Base-by-base conservation (phyloP, 2,113 vertebrate genomes). In the Loxodonta africana region DNA sequence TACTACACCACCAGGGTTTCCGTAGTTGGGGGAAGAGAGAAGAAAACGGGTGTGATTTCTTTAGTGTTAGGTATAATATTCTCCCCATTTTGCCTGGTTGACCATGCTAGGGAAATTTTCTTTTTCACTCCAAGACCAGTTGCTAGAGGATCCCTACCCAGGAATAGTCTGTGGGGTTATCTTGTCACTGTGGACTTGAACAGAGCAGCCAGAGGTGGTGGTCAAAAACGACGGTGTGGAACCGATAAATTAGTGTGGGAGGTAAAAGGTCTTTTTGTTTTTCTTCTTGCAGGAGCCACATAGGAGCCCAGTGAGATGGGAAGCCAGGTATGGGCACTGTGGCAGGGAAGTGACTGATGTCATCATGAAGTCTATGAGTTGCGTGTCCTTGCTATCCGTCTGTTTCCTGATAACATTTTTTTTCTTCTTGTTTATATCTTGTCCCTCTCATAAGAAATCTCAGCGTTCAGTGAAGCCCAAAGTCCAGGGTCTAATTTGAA, bases 361-460 rank as follows among this genome's bases (percentile, higher is more conserved):
- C 4, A 6, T 78, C 92, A 63, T 92, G 69, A 95, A 84, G 44
- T n/a, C 41, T 65, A 12, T 15, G 77, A 86, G 33, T 53, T n/a
- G 48, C 0, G 9, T 0, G 2, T 94, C 57, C 53, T 81, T 41
- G 25, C 67, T 69, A 8, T 33, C 33, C 80, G 87, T 63, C 67
- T 94, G n/a, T 57, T 94, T 91, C 83, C 78, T 80, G 92, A 85
- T 44, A 26, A 89, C n/a, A 44, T 46, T 33, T 76, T 62, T 74
- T 25, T 44, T 46, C 57, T 46, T 30, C 44, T 41, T 73, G 62
- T 94, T 83, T 6, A 81, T 95, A 83, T 97, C 37, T 83, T 78
- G 51, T 91, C 28, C 41, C 15, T 86, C 88, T 48, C 5, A 0
- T 89, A 71, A 81, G 94, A 87, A 94, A 95, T 53, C 41, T 91